These are phyloP conservation scores for Cremastobaeus sp. DNA, from an alignment of 2,888 invertebrate species.

Conservation along the genomic window DNA sequence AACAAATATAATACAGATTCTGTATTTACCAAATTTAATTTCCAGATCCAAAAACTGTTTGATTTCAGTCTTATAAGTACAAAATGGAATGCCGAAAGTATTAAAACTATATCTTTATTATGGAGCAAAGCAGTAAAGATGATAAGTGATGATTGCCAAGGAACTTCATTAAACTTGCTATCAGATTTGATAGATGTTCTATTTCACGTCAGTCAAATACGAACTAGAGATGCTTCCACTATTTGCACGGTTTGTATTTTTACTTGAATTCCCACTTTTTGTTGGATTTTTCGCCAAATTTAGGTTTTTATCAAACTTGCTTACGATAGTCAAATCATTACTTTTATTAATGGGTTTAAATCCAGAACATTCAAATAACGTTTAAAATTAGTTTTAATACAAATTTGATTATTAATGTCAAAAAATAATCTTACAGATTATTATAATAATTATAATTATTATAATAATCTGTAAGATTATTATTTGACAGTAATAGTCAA, in stretches of 20 bases:
- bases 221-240: slow-evolving; percentile 50
- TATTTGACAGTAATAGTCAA: too few relatives aligned
- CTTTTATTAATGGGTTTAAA: too few relatives aligned
- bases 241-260: slow-evolving; percentile 60
- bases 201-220: slow-evolving; percentile 58
- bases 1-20: neutral
- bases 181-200: slow-evolving; percentile 64
- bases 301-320: too few relatives aligned
- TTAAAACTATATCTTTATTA: slow-evolving; percentile 59
- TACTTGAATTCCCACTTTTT: too few relatives aligned
- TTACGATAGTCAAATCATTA: too few relatives aligned
- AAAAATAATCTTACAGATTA: too few relatives aligned
- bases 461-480: too few relatives aligned
- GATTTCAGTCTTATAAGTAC: slow-evolving; percentile 13
- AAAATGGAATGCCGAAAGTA: slow-evolving; percentile 53
- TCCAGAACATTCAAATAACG: too few relatives aligned
- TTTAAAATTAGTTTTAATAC: too few relatives aligned
- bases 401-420: too few relatives aligned
- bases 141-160: slow-evolving; percentile 64
- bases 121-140: slow-evolving; percentile 66
- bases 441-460: too few relatives aligned
- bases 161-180: slow-evolving; percentile 62
- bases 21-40: neutral
- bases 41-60: slow-evolving; percentile 43
- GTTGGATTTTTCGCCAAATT: too few relatives aligned